Conservation (phyloP, 2,797 vertebrate species). For the Oreochromis grahami region DNA sequence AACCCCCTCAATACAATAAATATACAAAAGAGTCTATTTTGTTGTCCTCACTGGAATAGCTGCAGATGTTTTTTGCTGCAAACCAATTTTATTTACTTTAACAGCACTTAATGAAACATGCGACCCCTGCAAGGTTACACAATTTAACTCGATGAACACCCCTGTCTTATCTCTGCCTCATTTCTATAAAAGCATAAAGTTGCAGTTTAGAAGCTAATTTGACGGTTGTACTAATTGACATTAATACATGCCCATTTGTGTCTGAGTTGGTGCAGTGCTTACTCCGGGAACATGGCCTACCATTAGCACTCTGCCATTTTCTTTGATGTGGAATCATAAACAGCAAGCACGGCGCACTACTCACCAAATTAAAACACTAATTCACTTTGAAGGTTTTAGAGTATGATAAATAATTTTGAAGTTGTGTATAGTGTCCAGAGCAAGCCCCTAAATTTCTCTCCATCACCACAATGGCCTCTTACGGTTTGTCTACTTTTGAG, state of each 20-base stretch:
- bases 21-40: neutral
- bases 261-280: slow-evolving; percentile 35
- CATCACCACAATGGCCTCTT: neutral
- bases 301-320: slow-evolving; percentile 59
- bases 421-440: slow-evolving; percentile 40
- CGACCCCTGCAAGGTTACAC: neutral
- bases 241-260: slow-evolving; percentile 64
- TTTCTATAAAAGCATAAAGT: slow-evolving; percentile 1
- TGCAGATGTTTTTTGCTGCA: neutral
- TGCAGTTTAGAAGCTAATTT: slow-evolving; percentile 55
- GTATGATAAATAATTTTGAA: slow-evolving; percentile 60
- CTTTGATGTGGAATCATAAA: slow-evolving; percentile 62
- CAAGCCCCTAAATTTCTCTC: slow-evolving; percentile 10
- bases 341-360: slow-evolving; percentile 52
- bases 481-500: neutral
- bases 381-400: slow-evolving; percentile 74
- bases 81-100: neutral
- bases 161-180: neutral
- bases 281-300: slow-evolving; percentile 49
- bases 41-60: neutral
- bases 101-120: neutral
- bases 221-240: slow-evolving; percentile 67
- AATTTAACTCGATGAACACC: neutral
- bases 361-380: slow-evolving; percentile 78
- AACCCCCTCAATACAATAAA: rapidly evolving